Percentiles rank a stretch among this genome's conserved stretches.
Evolutionary conservation across 1,140 invertebrate genomes (phyloP).

Genomic region (Temnothorax curvispinosus): DNA sequence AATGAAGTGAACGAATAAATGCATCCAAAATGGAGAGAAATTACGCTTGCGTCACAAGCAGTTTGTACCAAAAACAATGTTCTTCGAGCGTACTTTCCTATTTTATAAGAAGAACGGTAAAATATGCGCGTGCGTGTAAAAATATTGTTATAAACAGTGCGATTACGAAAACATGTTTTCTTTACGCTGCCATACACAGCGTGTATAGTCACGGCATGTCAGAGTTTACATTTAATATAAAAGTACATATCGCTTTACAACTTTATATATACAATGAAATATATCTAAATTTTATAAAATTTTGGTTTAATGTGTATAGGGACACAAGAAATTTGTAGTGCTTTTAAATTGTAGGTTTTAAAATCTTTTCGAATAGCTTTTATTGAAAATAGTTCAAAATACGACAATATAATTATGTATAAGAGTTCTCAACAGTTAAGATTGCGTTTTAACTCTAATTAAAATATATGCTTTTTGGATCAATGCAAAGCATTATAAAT

Average conservation of each 20-base stretch:
- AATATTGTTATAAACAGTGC: slow-evolving; percentile 42
- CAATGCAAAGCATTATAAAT: background rate
- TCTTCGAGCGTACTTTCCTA: slow-evolving; percentile 17
- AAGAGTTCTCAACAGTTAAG: background rate
- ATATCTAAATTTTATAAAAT: slow-evolving; percentile 40
- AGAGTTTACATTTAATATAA: slow-evolving; percentile 43
- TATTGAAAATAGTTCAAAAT: slow-evolving; percentile 1
- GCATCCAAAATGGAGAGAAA: slow-evolving; percentile 10
- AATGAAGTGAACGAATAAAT: slow-evolving; percentile 18
- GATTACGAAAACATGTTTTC: slow-evolving; percentile 11
- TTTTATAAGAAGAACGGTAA: slow-evolving; percentile 14
- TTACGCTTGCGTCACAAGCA: slow-evolving; percentile 4
- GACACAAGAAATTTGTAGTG: background rate
- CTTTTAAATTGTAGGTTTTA: background rate
- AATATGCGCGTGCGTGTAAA: slow-evolving; percentile 27
- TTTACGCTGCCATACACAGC: background rate
- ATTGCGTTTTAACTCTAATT: background rate
- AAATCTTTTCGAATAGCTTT: background rate
- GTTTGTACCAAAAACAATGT: background rate
- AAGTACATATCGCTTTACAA: slow-evolving; percentile 18
- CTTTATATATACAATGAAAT: slow-evolving; percentile 32
- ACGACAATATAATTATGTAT: background rate
- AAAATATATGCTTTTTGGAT: background rate
- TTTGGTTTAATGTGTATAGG: background rate
- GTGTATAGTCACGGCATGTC: background rate